Base-by-base conservation (phyloP, 2,797 vertebrate species). In the Semotilus atromaculatus region DNA sequence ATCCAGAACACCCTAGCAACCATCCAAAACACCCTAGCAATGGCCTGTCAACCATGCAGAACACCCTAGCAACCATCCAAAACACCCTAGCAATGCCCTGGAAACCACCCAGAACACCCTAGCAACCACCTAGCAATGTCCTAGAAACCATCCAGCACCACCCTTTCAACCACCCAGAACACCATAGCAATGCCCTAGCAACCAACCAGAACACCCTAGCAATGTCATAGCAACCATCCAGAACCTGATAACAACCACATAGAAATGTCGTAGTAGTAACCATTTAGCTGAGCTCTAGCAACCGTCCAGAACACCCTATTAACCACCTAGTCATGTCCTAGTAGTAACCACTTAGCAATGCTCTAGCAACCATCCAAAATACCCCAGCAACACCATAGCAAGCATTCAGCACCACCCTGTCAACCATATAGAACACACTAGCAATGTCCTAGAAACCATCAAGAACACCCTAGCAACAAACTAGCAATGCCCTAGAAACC, bases 21-120 rank as follows among this genome's bases (percentile, higher is more conserved):
- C 31, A 31, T 31, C 31, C 31, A n/a, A 0, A n/a, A n/a, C n/a
- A 26, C n/a, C 0, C 4, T 2, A 60, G 10, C n/a, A 26, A 26
- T n/a, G 0, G 5, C 3, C 23, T 11, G n/a, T 3, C 1, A 1
- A 58, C 1, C 31, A 31, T 31, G 1, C 31, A 31, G 31, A 9
- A 53, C 2, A 21, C 21, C 23, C 23, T n/a, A n/a, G 4, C 4
- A 26, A 6, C 2, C 11, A 71, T 71, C 38, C 21, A 43, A 1
- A 71, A 58, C 3, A 58, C 5, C 23, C 38, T 68, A 36, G 18
- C 8, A 40, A 38, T 21, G 10, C 19, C 2, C 7, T 53, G 3
- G 0, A 23, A 58, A 58, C 55, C 4, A 58, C 11, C 1, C 23
- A 58, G 3, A 55, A 55, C 19, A 14, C 13, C 43, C 3, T 43